Percentiles rank a stretch among this genome's conserved stretches.
Conservation (phyloP, 2,888 invertebrate species). For the Tortrix viridana region DNA sequence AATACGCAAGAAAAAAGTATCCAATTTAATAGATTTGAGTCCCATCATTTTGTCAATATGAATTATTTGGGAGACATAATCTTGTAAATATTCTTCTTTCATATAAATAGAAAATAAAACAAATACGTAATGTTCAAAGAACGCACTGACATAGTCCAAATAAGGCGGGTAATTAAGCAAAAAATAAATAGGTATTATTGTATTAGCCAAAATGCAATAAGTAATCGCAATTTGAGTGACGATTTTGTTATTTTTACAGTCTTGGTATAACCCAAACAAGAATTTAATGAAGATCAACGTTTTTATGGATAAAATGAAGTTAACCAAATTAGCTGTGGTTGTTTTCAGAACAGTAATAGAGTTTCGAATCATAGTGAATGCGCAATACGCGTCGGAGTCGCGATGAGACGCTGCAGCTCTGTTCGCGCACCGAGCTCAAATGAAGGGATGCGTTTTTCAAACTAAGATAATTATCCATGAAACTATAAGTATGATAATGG, state of each 20-base stretch:
- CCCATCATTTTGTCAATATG: neutral
- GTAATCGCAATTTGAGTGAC: neutral
- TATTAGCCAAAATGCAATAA: neutral
- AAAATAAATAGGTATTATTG: neutral
- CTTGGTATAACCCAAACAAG: neutral
- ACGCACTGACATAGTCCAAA: neutral
- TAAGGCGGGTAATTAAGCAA: accelerated
- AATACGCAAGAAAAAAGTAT: neutral
- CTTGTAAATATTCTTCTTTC: neutral
- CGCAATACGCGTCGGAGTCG: too few species aligned
- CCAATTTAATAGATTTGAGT: neutral
- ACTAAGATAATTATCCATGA: neutral
- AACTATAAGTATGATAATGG: neutral
- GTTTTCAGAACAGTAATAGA: neutral
- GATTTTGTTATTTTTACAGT: neutral
- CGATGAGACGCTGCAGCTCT: neutral
- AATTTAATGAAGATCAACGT: conserved; percentile 2
- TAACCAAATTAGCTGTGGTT: neutral
- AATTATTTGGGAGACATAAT: neutral
- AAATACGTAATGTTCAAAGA: neutral
- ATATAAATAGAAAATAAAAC: neutral
- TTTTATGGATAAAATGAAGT: conserved; percentile 1
- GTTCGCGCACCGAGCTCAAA: too few species aligned
- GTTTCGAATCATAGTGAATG: neutral
- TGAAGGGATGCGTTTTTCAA: too few species aligned